These are phyloP conservation scores for Lobophora halterata DNA, from an alignment of 2,888 invertebrate species.

Conservation along the genomic window DNA sequence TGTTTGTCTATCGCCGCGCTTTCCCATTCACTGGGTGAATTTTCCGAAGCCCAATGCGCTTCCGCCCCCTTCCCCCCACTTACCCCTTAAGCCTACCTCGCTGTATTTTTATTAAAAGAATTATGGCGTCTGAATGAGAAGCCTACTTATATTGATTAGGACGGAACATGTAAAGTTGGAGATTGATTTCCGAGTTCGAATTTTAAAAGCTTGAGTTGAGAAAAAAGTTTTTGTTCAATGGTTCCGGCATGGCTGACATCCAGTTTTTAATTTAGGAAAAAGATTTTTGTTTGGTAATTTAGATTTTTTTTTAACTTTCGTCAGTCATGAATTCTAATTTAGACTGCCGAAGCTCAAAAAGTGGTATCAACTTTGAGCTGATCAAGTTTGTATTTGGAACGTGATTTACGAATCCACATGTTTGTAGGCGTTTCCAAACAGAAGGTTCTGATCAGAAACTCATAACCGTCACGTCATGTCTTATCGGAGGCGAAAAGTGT, in stretches of 20 bases:
- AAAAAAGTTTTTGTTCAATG: slow-evolving; percentile 16
- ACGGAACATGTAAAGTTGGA: slow-evolving; percentile 30
- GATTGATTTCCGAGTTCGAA: slow-evolving; percentile 8
- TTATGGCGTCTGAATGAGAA: slow-evolving; percentile 73
- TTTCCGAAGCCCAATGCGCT: slow-evolving; percentile 77
- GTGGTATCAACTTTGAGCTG: slow-evolving; percentile 10
- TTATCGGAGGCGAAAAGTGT: slow-evolving; percentile 60
- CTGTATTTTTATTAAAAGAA: slow-evolving; percentile 78
- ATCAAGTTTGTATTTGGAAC: slow-evolving; percentile 36
- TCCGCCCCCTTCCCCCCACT: slow-evolving; percentile 70
- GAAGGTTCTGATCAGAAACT: slow-evolving; percentile 66
- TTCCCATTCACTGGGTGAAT: slow-evolving; percentile 79
- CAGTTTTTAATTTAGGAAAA: no score
- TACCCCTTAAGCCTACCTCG: slow-evolving; percentile 54
- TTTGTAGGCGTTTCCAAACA: slow-evolving; percentile 47
- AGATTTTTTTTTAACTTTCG: no score
- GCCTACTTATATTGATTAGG: slow-evolving; percentile 76
- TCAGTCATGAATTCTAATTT: no score
- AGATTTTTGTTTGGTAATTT: no score
- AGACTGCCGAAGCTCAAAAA: background rate
- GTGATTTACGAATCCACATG: slow-evolving; percentile 39
- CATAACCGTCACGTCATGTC: slow-evolving; percentile 72
- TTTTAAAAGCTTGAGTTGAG: background rate
- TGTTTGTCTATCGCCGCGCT: slow-evolving; percentile 79
- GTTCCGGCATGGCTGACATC: slow-evolving; percentile 11